Base-by-base conservation (phyloP, 2,888 invertebrate genomes). In the Choristoneura rosaceana region DNA sequence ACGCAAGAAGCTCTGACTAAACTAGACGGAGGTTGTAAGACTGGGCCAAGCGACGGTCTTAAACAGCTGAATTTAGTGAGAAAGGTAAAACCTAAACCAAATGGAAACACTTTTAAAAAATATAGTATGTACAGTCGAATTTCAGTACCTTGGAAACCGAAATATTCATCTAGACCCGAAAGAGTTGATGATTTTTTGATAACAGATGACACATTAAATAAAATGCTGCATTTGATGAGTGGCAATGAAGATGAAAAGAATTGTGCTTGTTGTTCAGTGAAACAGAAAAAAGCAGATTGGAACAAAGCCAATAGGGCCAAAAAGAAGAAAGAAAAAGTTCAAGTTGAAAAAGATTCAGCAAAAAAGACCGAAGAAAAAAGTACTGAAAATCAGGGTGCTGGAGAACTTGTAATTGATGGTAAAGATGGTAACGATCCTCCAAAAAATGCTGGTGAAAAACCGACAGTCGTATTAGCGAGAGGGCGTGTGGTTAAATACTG, bases 201-300 rank as follows among this genome's bases (percentile, higher is more conserved):
- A 60, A 80, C 84, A 14, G 61, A 80, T 59, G 92, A 92, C 73
- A 87, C 92, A 9, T 81, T 93, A 2, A 84, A 87, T 65, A 92
- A 90, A 86, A 90, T 93, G 85, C 76, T 93, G 33, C 77, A 71
- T 69, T 33, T 89, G 17, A 79, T 90, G 66, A 71, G 74, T 33
- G 79, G 77, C 34, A 62, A 74, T 7, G 63, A 69, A 5, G n/a
- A 63, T 15, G 41, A 52, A n/a, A 43, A 15, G 17, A 58, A 25
- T 38, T 71, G 17, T 10, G 10, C 41, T 41, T 68, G 70, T 33
- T 71, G 55, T 67, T 55, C 67, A 70, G 14, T 76, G 45, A 64
- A 78, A 76, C 47, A 59, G 64, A 70, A 71, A 65, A 71, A 76
- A 76, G 60, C 55, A 73, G 47, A 59, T 38, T 41, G 52, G 65